Evolutionary conservation across 1,140 invertebrate genomes (phyloP), one percentile per base, ranked within the genome.

Genomic region (Platorchestia sp.): DNA sequence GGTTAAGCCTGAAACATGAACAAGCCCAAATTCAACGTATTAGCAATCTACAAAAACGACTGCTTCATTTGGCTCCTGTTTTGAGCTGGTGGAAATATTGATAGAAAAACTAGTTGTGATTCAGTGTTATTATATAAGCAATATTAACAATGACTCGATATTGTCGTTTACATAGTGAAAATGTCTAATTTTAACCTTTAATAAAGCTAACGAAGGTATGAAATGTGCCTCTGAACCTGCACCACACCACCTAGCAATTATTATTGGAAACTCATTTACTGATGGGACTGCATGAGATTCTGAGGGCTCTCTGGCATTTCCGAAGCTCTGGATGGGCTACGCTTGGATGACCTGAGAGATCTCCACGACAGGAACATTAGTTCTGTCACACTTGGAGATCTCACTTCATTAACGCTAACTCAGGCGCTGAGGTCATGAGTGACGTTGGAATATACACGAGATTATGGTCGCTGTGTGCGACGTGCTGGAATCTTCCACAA

Each of bases 321-420:
- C 27, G 59, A 75, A 75, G 14, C 59, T 27, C 10, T 75, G 27
- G 59, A 75, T 22, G 59, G 10, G 27, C 59, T 27, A 75, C 59
- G 59, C 59, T 75, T 36, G 14, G 59, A 75, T 75, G 27, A 10
- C 59, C 59, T 75, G 59, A 75, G 59, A 75, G 59, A 75, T 75
- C 59, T 75, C 59, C 59, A 22, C 27, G 59, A 75, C 59, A 36
- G 7, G 59, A 75, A 75, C 59, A 75, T 75, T 75, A 75, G 59
- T 27, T 75, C 59, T 75, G 59, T 75, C 59, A 75, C 59, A 75
- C 59, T 75, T 75, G 14, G 59, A 75, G 59, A 75, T 75, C 59
- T 75, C 59, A 75, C 59, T 75, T 75, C 59, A 75, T 75, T 75
- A 75, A 75, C 59, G 59, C 27, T 75, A 75, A 75, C 59, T 75